phyloP scores from a whole-genome alignment of 2,113 vertebrate species.

The Strigops habroptila region DNA sequence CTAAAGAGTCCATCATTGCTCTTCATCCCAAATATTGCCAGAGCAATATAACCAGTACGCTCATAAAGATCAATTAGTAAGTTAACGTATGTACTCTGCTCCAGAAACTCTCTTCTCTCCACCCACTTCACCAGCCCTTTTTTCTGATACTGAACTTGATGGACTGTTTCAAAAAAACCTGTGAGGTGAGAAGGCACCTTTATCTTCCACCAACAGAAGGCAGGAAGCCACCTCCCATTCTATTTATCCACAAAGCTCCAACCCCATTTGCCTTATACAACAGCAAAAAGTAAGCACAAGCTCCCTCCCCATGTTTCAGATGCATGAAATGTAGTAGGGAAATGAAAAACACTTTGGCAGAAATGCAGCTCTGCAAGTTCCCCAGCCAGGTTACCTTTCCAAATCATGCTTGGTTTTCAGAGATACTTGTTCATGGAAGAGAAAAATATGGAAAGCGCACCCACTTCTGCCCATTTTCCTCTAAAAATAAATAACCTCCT shows the following conservation, averaged over 20 bases:
- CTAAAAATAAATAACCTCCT: neutral
- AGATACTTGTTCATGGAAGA: neutral
- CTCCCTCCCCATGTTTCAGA: neutral
- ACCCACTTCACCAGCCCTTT: neutral
- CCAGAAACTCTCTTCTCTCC: neutral
- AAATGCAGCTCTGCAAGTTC: neutral
- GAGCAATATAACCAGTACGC: neutral
- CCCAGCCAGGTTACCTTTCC: neutral
- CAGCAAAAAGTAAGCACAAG: neutral
- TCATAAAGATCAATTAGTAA: neutral
- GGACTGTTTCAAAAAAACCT: neutral
- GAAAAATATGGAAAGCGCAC: neutral
- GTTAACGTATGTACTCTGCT: neutral
- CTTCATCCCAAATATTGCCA: neutral
- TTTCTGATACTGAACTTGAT: neutral
- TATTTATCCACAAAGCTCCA: neutral
- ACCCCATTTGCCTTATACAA: neutral
- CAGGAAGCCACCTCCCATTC: neutral
- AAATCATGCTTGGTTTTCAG: neutral
- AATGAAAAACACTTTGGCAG: neutral
- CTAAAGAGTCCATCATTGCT: neutral
- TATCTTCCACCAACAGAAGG: neutral
- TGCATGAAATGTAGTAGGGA: neutral
- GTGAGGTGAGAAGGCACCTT: neutral
- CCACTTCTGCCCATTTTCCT: neutral